Evolutionary conservation across 2,888 invertebrate species (phyloP), one percentile per base, ranked within the genome.

Genomic region (Leptinotarsa haldemani): DNA sequence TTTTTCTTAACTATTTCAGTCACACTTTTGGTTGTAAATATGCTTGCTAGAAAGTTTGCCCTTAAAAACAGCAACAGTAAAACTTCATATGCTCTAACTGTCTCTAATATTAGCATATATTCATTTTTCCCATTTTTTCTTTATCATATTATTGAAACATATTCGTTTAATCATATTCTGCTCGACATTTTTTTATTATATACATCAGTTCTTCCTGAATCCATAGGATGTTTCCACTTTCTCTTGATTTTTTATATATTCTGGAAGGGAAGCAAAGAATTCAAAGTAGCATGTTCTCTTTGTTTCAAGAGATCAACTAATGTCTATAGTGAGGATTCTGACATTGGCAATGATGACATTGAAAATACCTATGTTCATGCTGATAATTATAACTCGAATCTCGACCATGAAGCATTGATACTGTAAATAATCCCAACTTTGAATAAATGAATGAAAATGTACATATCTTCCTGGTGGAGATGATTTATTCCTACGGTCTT

Each of bases 181-280:
- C 13, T 65, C 15, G 50, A 48, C 7, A 13, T 48, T 15, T 9
- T 65, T 20, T 15, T 65, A 47, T 13, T 65, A 20, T 65, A 65
- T 9, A 48, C 50, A 22, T 16, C 20, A 25, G 5, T 50, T 20
- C 12, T 65, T 22, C 68, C 68, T 40, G 68, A 30, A 53, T n/a
- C n/a, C 1, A 30, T 53, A 18, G 50, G 7, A n/a, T 5, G 30
- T 53, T 25, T 53, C 48, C 58, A 61, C 18, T 69, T 61, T 16
- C 40, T 58, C 65, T 18, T 71, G 12, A 47, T 65, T 30, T 20
- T 48, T 0, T 65, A 22, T 47, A 2, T 71, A 20, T 46, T 65
- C 47, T 53, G 58, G 20, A 71, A 71, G 40, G 40, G n/a, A 22
- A 71, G 47, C 22, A 71, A 58, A 20, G n/a, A 20, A 7, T 71